These are phyloP conservation scores for Nestor notabilis DNA, from an alignment of 2,113 vertebrate genomes.

Conservation along the genomic window DNA sequence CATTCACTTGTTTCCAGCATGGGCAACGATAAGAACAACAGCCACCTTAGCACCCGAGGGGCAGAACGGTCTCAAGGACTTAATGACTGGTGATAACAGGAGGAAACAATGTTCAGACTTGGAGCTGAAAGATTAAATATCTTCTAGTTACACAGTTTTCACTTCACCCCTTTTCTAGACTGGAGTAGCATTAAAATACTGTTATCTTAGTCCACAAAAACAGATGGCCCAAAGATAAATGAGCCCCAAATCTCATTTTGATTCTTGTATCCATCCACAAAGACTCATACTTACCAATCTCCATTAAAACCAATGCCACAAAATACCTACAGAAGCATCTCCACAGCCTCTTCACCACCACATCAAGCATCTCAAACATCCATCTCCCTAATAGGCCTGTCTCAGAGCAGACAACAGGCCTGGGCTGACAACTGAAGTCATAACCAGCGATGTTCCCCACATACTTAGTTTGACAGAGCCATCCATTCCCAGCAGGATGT, in stretches of 20 bases:
- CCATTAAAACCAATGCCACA: not conserved
- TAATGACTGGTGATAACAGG: not conserved
- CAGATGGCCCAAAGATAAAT: not conserved
- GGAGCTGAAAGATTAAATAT: not conserved
- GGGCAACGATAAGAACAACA: not conserved
- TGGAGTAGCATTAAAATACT: not conserved
- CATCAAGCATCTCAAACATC: not conserved
- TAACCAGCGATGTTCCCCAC: not conserved
- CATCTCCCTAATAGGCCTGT: not conserved
- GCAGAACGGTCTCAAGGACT: not conserved
- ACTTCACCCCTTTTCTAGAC: not conserved
- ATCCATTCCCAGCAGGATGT: conserved; percentile 96
- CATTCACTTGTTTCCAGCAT: not conserved
- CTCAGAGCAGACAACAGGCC: not conserved
- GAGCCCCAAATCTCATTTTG: not conserved
- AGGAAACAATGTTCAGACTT: not conserved
- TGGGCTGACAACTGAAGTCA: not conserved
- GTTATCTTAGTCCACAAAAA: not conserved
- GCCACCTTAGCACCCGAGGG: not conserved
- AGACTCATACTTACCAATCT: not conserved
- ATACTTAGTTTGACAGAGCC: conserved; percentile 97
- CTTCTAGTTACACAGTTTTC: not conserved
- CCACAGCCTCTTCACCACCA: not conserved
- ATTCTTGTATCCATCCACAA: not conserved
- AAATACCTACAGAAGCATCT: not conserved